A percentile compares a stretch with the other conserved stretches of the same genome.
These are phyloP conservation scores for Cyprichromis sp. DNA, from an alignment of 2,113 vertebrate genomes.

Conservation along the genomic window DNA sequence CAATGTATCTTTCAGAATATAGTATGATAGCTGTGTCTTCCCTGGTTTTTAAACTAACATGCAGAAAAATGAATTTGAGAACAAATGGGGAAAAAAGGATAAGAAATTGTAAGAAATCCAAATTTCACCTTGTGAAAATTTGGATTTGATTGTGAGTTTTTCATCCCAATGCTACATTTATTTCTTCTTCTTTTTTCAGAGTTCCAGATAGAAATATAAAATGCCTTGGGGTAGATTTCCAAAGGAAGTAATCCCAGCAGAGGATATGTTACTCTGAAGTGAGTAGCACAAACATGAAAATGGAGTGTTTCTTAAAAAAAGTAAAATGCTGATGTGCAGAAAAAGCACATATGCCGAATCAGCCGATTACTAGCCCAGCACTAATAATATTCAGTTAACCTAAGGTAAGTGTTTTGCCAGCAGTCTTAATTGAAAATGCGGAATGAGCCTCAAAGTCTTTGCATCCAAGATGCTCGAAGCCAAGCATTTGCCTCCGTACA, in stretches of 20 bases:
- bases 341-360: constrained; percentile 52
- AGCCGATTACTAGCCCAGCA: constrained; percentile 43
- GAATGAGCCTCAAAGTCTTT: constrained; percentile 34
- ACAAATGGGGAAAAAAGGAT: not conserved
- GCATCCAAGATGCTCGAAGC: constrained; percentile 12
- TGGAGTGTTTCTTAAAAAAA: not conserved
- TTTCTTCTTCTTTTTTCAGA: not conserved
- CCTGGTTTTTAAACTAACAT: not conserved
- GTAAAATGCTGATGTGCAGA: constrained; percentile 35
- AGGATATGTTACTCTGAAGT: not conserved
- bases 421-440: constrained; percentile 61
- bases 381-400: constrained; percentile 61
- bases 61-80: not conserved
- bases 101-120: not conserved
- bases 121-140: not conserved
- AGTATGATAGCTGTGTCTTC: not conserved
- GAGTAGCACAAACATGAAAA: not conserved
- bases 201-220: not conserved
- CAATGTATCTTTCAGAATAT: not conserved
- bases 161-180: not conserved
- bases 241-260: not conserved
- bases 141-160: not conserved
- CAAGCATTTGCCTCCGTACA: not conserved
- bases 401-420: constrained; percentile 40
- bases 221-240: not conserved